Conservation (phyloP, 2,113 vertebrate species). For the Tylochromis polylepis region DNA sequence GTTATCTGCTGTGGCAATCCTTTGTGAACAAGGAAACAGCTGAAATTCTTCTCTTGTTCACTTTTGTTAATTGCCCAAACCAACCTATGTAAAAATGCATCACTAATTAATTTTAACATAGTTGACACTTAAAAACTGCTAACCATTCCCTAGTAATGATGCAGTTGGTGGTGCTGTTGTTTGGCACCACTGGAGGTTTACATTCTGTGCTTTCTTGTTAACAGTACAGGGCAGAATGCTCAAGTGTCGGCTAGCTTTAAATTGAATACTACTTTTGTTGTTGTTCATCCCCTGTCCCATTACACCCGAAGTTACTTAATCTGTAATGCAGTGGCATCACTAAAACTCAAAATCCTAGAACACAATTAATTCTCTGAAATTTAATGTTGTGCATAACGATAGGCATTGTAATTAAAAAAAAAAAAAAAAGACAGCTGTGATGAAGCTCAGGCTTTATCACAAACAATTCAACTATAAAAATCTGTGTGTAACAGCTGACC, state of each 20-base stretch:
- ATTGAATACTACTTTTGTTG: not conserved
- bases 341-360: not conserved
- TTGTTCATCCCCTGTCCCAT: not conserved
- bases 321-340: not conserved
- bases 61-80: not conserved
- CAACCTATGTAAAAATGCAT: not conserved
- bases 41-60: not conserved
- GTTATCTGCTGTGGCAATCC: not conserved
- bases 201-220: not conserved
- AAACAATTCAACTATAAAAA: not conserved
- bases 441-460: not conserved
- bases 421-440: not conserved
- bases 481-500: not conserved
- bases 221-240: not conserved
- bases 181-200: not conserved
- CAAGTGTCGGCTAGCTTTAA: not conserved
- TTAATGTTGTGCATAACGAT: not conserved
- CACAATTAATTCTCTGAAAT: not conserved
- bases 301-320: not conserved
- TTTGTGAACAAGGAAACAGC: not conserved
- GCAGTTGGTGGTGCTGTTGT: not conserved
- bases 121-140: not conserved
- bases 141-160: not conserved
- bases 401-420: not conserved
- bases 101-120: not conserved